These are phyloP conservation scores for Pseudorasbora parva DNA, from an alignment of 2,113 vertebrate species.

Conservation along the genomic window DNA sequence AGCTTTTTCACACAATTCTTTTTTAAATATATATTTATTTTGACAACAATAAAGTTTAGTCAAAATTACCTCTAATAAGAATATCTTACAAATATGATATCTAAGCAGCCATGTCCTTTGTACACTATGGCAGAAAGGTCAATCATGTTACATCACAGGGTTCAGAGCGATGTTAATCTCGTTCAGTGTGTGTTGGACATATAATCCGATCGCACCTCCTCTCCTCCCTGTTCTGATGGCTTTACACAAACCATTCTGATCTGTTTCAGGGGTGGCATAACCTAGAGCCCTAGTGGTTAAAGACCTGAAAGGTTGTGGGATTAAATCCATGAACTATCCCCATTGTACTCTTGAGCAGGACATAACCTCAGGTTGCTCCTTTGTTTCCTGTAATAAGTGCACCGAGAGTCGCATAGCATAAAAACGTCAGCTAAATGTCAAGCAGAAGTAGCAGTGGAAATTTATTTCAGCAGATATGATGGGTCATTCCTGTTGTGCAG, in stretches of 20 bases:
- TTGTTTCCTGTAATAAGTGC: neutral
- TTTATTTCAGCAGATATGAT: neutral
- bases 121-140: slow-evolving; percentile 46
- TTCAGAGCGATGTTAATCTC: slow-evolving; percentile 51
- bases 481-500: neutral
- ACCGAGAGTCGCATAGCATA: neutral
- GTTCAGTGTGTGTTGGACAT: slow-evolving; percentile 47
- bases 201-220: slow-evolving; percentile 59
- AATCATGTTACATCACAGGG: slow-evolving; percentile 52
- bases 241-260: slow-evolving; percentile 7
- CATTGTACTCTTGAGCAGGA: neutral
- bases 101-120: slow-evolving; percentile 33
- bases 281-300: neutral
- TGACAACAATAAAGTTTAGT: neutral
- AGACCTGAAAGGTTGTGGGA: neutral
- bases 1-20: no score
- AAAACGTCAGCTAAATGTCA: slow-evolving; percentile 20
- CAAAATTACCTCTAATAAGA: neutral
- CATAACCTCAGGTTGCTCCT: neutral
- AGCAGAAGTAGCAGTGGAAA: neutral
- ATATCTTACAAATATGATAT: neutral
- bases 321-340: neutral
- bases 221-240: slow-evolving; percentile 41
- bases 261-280: neutral
- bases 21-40: neutral